A percentile compares a stretch with the other conserved stretches of the same genome.
Conservation (phyloP, 2,888 invertebrate species). For the Orthosia gracilis region DNA sequence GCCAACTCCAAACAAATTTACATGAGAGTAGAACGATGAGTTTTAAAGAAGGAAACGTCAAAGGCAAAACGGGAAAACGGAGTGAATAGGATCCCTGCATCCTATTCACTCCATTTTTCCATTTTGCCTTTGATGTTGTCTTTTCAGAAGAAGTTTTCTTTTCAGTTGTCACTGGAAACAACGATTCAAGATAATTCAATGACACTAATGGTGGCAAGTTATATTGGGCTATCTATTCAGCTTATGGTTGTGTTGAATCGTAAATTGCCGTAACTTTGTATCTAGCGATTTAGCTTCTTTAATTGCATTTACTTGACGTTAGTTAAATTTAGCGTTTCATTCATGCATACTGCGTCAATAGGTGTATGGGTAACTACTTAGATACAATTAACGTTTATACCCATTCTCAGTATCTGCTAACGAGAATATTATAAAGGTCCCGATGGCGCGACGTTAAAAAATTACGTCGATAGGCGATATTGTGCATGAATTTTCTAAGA, state of each 20-base stretch:
- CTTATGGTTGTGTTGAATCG: constrained; percentile 4
- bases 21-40: too few relatives aligned
- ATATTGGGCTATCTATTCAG: not conserved
- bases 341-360: not conserved
- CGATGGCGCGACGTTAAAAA: too few relatives aligned
- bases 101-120: not conserved
- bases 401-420: not conserved
- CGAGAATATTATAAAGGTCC: not conserved
- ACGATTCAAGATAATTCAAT: too few relatives aligned
- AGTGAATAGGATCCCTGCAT: too few relatives aligned
- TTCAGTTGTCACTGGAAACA: not conserved
- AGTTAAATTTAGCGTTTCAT: constrained; percentile 1
- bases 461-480: too few relatives aligned
- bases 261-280: constrained; percentile 33
- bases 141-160: not conserved
- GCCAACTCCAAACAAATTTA: too few relatives aligned
- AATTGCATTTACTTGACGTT: constrained; percentile 18
- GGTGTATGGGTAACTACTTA: not conserved
- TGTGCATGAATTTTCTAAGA: too few relatives aligned
- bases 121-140: constrained; percentile 2
- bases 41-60: too few relatives aligned
- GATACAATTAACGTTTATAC: too few relatives aligned
- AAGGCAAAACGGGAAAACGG: too few relatives aligned
- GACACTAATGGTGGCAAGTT: not conserved
- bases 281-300: constrained; percentile 15